phyloP scores from a whole-genome alignment of 2,113 vertebrate species.

The Chelonoidis abingdonii region DNA sequence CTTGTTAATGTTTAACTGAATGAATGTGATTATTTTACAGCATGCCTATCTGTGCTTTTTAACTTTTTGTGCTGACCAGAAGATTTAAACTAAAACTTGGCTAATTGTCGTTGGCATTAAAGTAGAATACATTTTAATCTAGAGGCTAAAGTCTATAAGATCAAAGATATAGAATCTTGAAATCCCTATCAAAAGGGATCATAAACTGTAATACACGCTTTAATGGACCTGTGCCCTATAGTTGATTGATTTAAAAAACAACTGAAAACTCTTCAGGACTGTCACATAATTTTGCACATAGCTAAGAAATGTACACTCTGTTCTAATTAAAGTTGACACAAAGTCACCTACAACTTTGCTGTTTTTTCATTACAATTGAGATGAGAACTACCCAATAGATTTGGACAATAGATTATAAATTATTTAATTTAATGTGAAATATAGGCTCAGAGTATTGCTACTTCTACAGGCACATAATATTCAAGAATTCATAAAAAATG shows the following conservation, averaged over 20 bases:
- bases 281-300: neutral
- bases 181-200: constrained; percentile 53
- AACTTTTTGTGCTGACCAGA: constrained; percentile 67
- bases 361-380: neutral
- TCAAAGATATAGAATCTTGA: constrained; percentile 69
- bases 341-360: neutral
- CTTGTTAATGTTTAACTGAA: constrained; percentile 74
- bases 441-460: neutral
- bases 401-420: neutral
- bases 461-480: neutral
- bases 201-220: constrained; percentile 52
- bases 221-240: constrained; percentile 61
- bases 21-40: constrained; percentile 65
- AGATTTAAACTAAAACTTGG: constrained; percentile 62
- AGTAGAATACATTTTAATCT: constrained; percentile 67
- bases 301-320: fast-evolving
- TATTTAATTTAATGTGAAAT: neutral
- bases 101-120: constrained; percentile 58
- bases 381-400: neutral
- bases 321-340: neutral
- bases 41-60: constrained; percentile 56
- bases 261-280: neutral
- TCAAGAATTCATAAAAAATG: neutral
- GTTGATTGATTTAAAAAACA: constrained; percentile 50
- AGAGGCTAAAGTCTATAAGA: constrained; percentile 76